Conservation (phyloP, 2,797 vertebrate species). For the Silurus lanzhouensis region DNA sequence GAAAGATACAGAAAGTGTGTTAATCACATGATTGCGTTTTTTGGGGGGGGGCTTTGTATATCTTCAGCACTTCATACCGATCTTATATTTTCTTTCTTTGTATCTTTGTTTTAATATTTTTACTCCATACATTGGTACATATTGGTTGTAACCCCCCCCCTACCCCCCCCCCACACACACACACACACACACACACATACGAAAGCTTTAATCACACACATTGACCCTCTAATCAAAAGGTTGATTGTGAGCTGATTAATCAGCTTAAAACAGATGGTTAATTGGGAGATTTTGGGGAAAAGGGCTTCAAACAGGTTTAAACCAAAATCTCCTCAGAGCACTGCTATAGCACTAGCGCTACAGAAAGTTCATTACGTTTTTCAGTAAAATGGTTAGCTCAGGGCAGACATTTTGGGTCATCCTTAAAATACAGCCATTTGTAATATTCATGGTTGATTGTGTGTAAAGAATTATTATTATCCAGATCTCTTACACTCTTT, state of each 20-base stretch:
- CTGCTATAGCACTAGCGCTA: background rate
- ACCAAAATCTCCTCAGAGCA: conserved; percentile 3
- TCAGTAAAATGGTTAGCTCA: background rate
- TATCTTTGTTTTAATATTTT: background rate
- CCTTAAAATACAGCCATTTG: background rate
- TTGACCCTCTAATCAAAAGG: background rate
- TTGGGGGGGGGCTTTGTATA: background rate
- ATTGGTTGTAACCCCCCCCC: background rate
- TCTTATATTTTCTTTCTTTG: background rate
- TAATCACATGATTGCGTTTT: background rate
- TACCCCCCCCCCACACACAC: background rate
- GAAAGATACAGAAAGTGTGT: background rate
- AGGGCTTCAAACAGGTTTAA: background rate
- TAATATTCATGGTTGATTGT: background rate
- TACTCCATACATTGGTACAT: background rate
- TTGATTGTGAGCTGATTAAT: conserved; percentile 27
- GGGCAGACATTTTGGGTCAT: background rate
- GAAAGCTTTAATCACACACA: background rate
- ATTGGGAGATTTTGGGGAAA: background rate
- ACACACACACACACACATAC: background rate
- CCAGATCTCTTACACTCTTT: background rate
- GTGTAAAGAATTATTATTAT: background rate
- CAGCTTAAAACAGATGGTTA: background rate
- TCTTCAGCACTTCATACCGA: background rate
- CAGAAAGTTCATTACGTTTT: background rate